Evolutionary conservation across 23 tunicate genomes (phyloP).

Genomic region (Halocynthia roretzi): DNA sequence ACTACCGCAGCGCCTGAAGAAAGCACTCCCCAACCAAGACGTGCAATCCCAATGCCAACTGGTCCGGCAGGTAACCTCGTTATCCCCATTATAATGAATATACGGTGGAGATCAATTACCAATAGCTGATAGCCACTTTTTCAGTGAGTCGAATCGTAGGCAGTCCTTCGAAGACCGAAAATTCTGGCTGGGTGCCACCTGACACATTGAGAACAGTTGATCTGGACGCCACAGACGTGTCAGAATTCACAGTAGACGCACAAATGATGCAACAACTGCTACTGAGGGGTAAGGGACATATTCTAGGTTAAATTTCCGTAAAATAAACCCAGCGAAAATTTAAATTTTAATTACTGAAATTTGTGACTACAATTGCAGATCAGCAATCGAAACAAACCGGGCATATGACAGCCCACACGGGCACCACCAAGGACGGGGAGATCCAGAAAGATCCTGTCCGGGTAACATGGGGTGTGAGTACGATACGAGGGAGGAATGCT

Average conservation of each 20-base stretch:
- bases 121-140: no score
- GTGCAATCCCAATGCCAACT: background rate
- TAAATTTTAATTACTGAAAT: no score
- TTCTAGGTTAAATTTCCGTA: no score
- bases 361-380: no score
- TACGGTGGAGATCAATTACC: no score
- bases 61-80: background rate
- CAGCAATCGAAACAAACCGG: no score
- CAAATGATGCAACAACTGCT: conserved; percentile 48
- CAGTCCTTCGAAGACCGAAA: background rate
- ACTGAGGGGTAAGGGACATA: background rate
- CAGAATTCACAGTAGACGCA: conserved; percentile 84
- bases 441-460: conserved; percentile 8
- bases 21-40: conserved; percentile 16
- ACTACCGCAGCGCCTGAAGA: conserved; percentile 3
- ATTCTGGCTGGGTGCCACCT: conserved; percentile 56
- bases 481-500: conserved; percentile 18
- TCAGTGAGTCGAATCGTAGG: no score
- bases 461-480: conserved; percentile 18
- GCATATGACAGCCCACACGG: no score
- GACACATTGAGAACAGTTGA: conserved; percentile 74
- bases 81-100: no score
- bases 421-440: no score
- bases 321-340: no score
- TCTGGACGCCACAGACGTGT: conserved; percentile 72